A percentile compares a stretch with the other conserved stretches of the same genome.
Evolutionary conservation across 2,888 invertebrate species (phyloP).

Genomic region (Synanthedon tipuliformis): DNA sequence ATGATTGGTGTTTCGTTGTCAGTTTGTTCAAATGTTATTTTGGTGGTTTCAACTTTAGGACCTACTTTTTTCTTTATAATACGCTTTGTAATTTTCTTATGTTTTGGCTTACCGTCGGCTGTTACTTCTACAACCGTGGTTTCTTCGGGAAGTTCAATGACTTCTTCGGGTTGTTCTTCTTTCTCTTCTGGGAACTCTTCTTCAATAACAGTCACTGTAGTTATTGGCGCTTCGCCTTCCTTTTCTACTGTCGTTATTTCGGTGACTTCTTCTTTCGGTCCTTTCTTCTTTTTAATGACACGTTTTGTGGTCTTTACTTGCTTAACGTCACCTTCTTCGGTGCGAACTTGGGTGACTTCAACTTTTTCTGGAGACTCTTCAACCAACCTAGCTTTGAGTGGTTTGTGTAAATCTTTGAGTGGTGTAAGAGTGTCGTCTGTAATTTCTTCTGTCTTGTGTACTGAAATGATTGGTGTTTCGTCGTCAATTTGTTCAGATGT

Average conservation of each 20-base stretch:
- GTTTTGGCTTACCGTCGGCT: conserved; percentile 19
- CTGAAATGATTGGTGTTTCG: conserved; percentile 17
- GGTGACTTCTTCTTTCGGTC: no score
- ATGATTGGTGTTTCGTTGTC: conserved; percentile 17
- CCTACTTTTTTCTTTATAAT: conserved; percentile 40
- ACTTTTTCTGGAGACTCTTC: conserved; percentile 36
- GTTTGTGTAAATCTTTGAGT: conserved; percentile 13
- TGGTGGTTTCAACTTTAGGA: conserved; percentile 14
- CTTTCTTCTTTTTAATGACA: conserved; percentile 12
- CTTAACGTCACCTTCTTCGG: conserved; percentile 20
- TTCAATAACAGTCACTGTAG: no score
- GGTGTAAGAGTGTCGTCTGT: conserved; percentile 21
- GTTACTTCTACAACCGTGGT: conserved; percentile 12
- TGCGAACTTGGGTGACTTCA: conserved; percentile 29
- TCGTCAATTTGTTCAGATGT: conserved; percentile 11
- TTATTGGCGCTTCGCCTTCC: no score
- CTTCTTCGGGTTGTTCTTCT: no score
- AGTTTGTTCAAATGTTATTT: conserved; percentile 12
- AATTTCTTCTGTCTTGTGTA: conserved; percentile 12
- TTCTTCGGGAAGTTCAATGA: conserved; percentile 28
- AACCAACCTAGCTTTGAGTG: conserved; percentile 15
- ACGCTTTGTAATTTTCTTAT: conserved; percentile 28
- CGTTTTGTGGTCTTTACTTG: conserved; percentile 24
- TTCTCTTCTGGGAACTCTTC: no score
- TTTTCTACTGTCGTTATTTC: no score